These are phyloP conservation scores for Sporophila hypoxantha DNA, from an alignment of 2,113 vertebrate genomes.

Conservation along the genomic window DNA sequence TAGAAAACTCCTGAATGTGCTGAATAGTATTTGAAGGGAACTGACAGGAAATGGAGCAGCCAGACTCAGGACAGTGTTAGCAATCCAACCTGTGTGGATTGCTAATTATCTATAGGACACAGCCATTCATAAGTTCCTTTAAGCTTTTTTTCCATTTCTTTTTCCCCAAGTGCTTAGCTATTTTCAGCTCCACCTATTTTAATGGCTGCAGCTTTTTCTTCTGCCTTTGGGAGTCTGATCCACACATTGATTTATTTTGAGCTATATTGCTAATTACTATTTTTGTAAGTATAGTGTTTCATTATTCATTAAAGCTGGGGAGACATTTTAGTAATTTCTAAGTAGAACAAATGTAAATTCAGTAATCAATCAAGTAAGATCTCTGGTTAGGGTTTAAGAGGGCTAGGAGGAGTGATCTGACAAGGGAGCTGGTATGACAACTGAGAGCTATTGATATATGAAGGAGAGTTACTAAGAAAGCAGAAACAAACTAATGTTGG, in stretches of 20 bases:
- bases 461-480: not conserved
- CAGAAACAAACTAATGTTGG: not conserved
- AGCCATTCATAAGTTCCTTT: not conserved
- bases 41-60: not conserved
- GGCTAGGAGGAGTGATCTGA: not conserved
- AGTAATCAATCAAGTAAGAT: not conserved
- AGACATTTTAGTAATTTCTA: slow-evolving; percentile 36
- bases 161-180: not conserved
- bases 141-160: not conserved
- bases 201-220: slow-evolving; percentile 52
- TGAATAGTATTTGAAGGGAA: not conserved
- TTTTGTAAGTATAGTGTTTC: slow-evolving; percentile 19
- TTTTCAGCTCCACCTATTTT: slow-evolving; percentile 50
- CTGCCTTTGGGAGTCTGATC: slow-evolving; percentile 41
- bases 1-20: not conserved
- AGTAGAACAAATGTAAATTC: not conserved
- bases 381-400: not conserved
- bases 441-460: not conserved
- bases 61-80: not conserved
- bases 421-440: not conserved
- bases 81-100: not conserved
- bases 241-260: slow-evolving; percentile 53
- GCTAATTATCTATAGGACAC: not conserved
- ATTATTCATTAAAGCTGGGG: slow-evolving; percentile 38
- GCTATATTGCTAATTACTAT: slow-evolving; percentile 59